phyloP scores from a whole-genome alignment of 1,140 invertebrate genomes.

The Zaprionus gabonicus region DNA sequence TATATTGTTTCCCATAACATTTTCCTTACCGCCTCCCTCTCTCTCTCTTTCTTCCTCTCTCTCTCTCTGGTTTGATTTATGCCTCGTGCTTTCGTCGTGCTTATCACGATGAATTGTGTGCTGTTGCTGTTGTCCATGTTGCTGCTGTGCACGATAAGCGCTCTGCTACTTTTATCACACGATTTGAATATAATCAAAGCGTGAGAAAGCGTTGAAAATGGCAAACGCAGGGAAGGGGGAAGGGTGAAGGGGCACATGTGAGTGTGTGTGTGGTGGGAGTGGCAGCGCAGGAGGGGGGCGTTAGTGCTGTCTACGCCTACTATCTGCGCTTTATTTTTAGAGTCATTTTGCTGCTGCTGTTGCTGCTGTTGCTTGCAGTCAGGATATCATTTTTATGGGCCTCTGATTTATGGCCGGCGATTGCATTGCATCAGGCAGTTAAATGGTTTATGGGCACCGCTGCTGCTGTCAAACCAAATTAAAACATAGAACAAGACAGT shows the following conservation, averaged over 20 bases:
- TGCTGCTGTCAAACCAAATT: constrained; percentile 40
- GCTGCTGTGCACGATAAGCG: constrained; percentile 45
- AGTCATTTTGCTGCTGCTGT: constrained; percentile 27
- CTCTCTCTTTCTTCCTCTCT: neutral
- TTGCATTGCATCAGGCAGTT: constrained; percentile 56
- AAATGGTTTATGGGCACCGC: constrained; percentile 47
- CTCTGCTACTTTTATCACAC: constrained; percentile 56
- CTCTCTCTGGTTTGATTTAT: constrained; percentile 55
- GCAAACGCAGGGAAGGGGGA: neutral
- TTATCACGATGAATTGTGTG: constrained; percentile 37
- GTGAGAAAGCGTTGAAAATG: constrained; percentile 30
- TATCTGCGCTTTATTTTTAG: constrained; percentile 59
- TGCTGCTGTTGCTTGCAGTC: constrained; percentile 20
- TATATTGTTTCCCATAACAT: neutral
- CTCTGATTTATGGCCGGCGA: constrained; percentile 66
- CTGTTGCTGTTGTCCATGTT: neutral
- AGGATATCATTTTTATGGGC: constrained; percentile 61
- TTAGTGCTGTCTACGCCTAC: neutral
- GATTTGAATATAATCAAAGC: constrained; percentile 64
- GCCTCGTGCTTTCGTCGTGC: constrained; percentile 22
- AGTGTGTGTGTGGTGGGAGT: too few species aligned
- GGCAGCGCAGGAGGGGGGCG: neutral
- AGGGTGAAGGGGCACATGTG: neutral
- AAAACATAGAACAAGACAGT: constrained; percentile 30
- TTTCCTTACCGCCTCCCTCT: neutral